Percentiles rank a stretch among this genome's conserved stretches.
Evolutionary conservation across 2,113 vertebrate genomes (phyloP).

Genomic region (Sinocyclocheilus grahami): DNA sequence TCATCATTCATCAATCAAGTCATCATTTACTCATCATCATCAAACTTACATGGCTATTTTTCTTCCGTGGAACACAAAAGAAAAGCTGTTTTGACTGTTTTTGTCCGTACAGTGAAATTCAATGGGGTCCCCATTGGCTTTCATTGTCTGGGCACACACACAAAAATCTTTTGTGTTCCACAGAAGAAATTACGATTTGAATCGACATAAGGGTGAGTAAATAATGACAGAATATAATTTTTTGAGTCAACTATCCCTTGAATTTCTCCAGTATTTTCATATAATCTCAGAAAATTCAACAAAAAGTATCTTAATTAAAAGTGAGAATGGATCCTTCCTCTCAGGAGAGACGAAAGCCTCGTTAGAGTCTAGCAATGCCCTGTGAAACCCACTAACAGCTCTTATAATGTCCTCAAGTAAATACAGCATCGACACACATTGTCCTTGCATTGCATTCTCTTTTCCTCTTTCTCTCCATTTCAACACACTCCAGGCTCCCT

Average conservation of each 20-base stretch:
- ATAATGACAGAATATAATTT: neutral
- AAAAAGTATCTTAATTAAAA: neutral
- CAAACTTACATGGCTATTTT: too few species aligned
- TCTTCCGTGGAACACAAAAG: too few species aligned
- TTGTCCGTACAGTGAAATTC: too few species aligned
- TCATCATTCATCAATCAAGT: too few species aligned
- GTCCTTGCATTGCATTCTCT: neutral
- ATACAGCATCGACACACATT: constrained; percentile 2
- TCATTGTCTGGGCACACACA: too few species aligned
- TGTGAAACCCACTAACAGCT: constrained; percentile 2
- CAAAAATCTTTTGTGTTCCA: too few species aligned
- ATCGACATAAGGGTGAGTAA: neutral
- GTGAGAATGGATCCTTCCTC: constrained; percentile 14
- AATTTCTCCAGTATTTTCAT: neutral
- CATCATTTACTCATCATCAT: too few species aligned
- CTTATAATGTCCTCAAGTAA: constrained; percentile 10
- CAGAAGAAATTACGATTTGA: too few species aligned
- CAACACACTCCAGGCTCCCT: constrained; percentile 33
- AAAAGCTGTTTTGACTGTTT: too few species aligned
- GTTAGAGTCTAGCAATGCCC: constrained; percentile 11
- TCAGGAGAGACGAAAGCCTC: neutral
- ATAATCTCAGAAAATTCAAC: neutral
- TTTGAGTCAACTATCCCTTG: neutral
- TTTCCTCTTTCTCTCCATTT: neutral
- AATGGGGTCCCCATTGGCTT: too few species aligned